Percentiles rank a stretch among this genome's conserved stretches.
phyloP scores from a whole-genome alignment of 64 coral and sea anemone species.

The Anthopleura sola region DNA sequence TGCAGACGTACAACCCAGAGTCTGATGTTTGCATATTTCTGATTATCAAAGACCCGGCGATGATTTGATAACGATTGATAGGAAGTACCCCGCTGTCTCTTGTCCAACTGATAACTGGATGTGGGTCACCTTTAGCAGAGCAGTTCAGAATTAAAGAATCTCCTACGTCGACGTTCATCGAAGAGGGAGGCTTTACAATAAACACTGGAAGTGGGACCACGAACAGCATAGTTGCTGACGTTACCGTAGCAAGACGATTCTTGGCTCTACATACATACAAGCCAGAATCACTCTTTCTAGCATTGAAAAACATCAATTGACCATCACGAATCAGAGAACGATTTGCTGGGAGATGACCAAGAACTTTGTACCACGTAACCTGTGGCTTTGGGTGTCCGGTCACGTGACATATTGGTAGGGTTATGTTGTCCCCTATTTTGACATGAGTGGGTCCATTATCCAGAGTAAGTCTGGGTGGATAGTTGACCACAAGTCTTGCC shows the following conservation, averaged over 20 bases:
- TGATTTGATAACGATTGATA: neutral
- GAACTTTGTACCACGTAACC: neutral
- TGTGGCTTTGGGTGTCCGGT: slow-evolving; percentile 7
- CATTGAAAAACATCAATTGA: neutral
- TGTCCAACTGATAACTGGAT: slow-evolving; percentile 52
- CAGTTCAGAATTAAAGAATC: slow-evolving; percentile 22
- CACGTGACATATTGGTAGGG: slow-evolving; percentile 23
- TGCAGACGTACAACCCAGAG: slow-evolving; percentile 40
- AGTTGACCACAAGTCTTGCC: neutral
- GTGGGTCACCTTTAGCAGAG: slow-evolving; percentile 27
- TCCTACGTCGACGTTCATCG: neutral
- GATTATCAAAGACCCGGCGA: slow-evolving; percentile 13
- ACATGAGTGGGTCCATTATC: slow-evolving; percentile 21
- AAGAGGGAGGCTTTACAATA: neutral
- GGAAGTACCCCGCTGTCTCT: slow-evolving; percentile 18
- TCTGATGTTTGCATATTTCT: neutral
- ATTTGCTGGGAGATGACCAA: neutral
- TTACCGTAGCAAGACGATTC: neutral
- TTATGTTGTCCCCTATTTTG: too few species aligned
- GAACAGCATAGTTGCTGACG: neutral
- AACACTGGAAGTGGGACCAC: neutral
- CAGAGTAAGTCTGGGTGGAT: slow-evolving; percentile 40
- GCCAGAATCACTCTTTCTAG: neutral
- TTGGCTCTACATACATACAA: neutral
- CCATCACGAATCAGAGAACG: neutral